A percentile compares a stretch with the other conserved stretches of the same genome.
Conservation (phyloP, 2,888 invertebrate species). For the Litoditis marina region DNA sequence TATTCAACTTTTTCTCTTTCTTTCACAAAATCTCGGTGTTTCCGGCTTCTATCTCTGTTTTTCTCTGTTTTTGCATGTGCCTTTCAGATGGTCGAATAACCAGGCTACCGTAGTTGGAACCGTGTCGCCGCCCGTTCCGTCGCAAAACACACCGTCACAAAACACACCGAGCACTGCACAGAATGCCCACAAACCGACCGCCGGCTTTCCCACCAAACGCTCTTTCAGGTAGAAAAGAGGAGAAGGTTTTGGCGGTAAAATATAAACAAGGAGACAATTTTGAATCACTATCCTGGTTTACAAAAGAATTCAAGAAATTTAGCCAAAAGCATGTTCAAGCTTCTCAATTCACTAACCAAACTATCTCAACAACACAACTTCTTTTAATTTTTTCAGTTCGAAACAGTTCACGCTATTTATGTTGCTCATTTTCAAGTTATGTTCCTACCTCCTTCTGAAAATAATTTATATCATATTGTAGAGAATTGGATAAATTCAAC, state of each 20-base stretch:
- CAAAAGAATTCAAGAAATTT: too few relatives aligned
- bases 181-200: background rate
- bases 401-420: too few relatives aligned
- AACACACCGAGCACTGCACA: background rate
- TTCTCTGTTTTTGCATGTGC: background rate
- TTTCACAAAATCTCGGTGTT: too few relatives aligned
- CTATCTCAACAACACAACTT: background rate
- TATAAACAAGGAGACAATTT: too few relatives aligned
- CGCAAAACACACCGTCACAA: background rate
- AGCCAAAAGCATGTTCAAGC: too few relatives aligned
- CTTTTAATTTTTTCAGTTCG: too few relatives aligned
- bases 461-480: too few relatives aligned
- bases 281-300: background rate
- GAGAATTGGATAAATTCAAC: background rate
- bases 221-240: constrained; percentile 18
- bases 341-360: background rate
- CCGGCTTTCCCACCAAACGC: constrained; percentile 9
- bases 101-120: constrained; percentile 5
- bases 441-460: too few relatives aligned
- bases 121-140: background rate
- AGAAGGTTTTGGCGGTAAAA: too few relatives aligned
- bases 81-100: constrained; percentile 15
- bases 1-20: background rate
- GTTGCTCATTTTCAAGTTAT: too few relatives aligned
- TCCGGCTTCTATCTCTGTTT: background rate